Percentiles rank a stretch among this genome's conserved stretches.
phyloP scores from a whole-genome alignment of 2,113 vertebrate genomes.

The Scomber japonicus region DNA sequence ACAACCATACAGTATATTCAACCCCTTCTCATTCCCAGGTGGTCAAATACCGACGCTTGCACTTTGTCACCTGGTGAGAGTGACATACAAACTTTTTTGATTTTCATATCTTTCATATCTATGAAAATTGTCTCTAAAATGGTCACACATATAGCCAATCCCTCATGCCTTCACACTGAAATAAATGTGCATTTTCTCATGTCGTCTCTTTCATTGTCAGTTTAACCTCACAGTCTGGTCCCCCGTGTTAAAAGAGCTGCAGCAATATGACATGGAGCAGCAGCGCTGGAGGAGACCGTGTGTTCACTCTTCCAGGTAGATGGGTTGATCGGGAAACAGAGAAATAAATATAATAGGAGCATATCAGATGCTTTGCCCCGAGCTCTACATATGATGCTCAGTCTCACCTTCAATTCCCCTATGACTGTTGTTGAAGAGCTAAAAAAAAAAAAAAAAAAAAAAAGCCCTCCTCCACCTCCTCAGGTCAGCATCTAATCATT shows the following conservation, averaged over 20 bases:
- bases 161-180: neutral
- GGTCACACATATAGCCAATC: neutral
- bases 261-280: slow-evolving; percentile 43
- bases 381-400: slow-evolving; percentile 77
- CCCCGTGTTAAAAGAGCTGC: slow-evolving; percentile 39
- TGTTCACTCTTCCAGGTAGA: slow-evolving; percentile 82
- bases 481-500: neutral
- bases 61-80: neutral
- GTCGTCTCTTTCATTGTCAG: slow-evolving; percentile 4
- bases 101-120: slow-evolving; percentile 1
- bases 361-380: slow-evolving; percentile 66
- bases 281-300: slow-evolving; percentile 63
- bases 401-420: slow-evolving; percentile 38
- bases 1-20: neutral
- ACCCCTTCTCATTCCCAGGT: neutral
- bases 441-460: neutral
- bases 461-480: neutral
- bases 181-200: slow-evolving; percentile 10
- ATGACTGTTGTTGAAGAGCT: neutral
- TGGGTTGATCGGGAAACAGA: slow-evolving; percentile 65
- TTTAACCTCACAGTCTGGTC: slow-evolving; percentile 21
- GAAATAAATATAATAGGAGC: slow-evolving; percentile 72
- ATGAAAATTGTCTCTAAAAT: neutral
- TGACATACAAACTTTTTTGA: neutral
- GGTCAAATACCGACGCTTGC: no score